Conservation (phyloP, 2,888 invertebrate species). For the Standfussiana lucernea region DNA sequence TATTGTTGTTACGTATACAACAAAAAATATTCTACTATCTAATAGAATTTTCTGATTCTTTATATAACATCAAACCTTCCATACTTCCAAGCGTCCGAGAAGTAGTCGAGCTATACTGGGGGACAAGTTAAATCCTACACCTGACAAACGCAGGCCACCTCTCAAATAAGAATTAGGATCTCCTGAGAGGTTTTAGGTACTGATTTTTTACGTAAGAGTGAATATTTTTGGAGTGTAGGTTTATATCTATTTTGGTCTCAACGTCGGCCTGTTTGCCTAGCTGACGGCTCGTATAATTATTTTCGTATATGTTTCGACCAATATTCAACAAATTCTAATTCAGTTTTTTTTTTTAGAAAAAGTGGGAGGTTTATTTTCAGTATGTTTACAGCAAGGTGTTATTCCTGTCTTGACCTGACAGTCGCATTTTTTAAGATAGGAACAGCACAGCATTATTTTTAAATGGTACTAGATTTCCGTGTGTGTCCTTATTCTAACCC, state of each 20-base stretch:
- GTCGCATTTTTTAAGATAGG: neutral
- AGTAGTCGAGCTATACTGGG: conserved; percentile 54
- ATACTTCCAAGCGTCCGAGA: conserved; percentile 12
- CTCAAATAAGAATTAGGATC: conserved; percentile 72
- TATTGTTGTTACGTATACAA: too few relatives aligned
- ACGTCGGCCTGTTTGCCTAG: neutral
- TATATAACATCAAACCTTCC: neutral
- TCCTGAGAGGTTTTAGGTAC: conserved; percentile 49
- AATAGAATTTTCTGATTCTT: neutral
- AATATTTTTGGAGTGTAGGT: neutral
- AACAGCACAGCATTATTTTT: neutral
- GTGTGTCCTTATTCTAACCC: neutral
- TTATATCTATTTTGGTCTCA: too few relatives aligned
- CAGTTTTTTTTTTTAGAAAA: too few relatives aligned
- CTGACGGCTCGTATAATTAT: neutral
- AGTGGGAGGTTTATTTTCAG: too few relatives aligned
- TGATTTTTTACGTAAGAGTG: conserved; percentile 64
- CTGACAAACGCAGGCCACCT: conserved; percentile 73
- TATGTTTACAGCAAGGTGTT: neutral
- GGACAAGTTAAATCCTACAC: conserved; percentile 67
- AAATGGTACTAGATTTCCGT: too few relatives aligned
- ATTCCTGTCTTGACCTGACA: neutral
- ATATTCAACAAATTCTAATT: neutral
- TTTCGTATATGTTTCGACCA: neutral
- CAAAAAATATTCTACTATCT: too few relatives aligned